Evolutionary conservation across 2,888 invertebrate species (phyloP).

Genomic region (Ormyrus nitidulus): DNA sequence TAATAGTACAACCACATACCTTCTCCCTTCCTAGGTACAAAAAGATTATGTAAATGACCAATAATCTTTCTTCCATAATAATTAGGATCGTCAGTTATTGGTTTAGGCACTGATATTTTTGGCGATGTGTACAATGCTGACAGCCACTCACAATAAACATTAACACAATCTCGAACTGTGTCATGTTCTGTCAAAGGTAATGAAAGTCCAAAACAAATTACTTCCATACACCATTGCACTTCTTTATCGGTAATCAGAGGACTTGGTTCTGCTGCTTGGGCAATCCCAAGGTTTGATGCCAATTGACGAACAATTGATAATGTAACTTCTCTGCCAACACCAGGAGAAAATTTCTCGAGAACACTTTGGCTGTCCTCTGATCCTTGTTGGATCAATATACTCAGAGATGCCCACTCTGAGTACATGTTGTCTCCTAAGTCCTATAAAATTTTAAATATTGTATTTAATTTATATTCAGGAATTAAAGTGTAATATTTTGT

Average conservation of each 20-base stretch:
- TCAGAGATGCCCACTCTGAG: conserved; percentile 89
- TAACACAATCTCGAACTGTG: conserved; percentile 95
- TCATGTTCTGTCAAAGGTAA: conserved; percentile 94
- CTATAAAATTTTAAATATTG: conserved; percentile 68
- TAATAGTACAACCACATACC: conserved; percentile 77
- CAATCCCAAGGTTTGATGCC: conserved; percentile 82
- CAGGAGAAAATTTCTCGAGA: conserved; percentile 84
- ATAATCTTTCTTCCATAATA: conserved; percentile 93
- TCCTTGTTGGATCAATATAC: conserved; percentile 81
- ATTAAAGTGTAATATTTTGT: background rate
- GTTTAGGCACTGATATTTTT: conserved; percentile 91
- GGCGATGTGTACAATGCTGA: conserved; percentile 90
- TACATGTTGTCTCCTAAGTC: conserved; percentile 86
- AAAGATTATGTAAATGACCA: conserved; percentile 94
- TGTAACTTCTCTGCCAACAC: conserved; percentile 88
- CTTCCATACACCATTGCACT: conserved; percentile 93
- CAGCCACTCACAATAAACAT: conserved; percentile 98
- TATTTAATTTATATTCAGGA: background rate
- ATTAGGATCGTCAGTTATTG: conserved; percentile 92
- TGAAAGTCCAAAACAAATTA: conserved; percentile 93
- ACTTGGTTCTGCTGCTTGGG: conserved; percentile 90
- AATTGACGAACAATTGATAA: conserved; percentile 88
- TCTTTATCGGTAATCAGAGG: conserved; percentile 87
- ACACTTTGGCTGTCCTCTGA: conserved; percentile 83
- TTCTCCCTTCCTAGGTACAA: conserved; percentile 94